Evolutionary conservation across 2,888 invertebrate genomes (phyloP).

Genomic region (Ypsolopha scabrella): DNA sequence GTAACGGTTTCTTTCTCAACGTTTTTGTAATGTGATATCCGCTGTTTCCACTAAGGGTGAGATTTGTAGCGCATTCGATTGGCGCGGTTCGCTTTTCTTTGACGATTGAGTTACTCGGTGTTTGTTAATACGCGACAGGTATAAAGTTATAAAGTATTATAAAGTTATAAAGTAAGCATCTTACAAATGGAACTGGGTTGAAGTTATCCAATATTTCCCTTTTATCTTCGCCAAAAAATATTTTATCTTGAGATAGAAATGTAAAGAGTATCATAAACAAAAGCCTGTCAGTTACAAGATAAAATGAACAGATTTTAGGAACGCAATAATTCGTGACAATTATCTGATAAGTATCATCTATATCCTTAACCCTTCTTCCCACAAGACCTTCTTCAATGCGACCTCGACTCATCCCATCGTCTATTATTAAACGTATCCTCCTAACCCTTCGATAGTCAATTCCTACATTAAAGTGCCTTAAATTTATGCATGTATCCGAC

Average conservation of each 20-base stretch:
- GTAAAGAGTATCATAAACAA: no score
- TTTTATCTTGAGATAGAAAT: no score
- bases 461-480: conserved; percentile 55
- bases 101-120: conserved; percentile 39
- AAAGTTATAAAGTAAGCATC: no score
- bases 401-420: conserved; percentile 47
- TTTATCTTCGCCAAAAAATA: no score
- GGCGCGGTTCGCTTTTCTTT: conserved; percentile 32
- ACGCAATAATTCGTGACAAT: conserved; percentile 62
- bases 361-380: conserved; percentile 59
- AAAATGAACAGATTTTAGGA: conserved; percentile 12
- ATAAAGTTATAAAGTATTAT: no score
- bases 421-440: conserved; percentile 48
- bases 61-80: conserved; percentile 51
- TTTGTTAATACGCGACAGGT: conserved; percentile 6
- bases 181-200: no score
- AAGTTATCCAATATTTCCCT: no score
- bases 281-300: no score
- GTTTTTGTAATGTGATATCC: conserved; percentile 66
- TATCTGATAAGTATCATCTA: conserved; percentile 62
- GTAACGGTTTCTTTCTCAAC: conserved; percentile 67
- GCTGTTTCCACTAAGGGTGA: conserved; percentile 61
- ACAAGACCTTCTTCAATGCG: conserved; percentile 52
- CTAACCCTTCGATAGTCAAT: conserved; percentile 42
- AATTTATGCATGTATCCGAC: conserved; percentile 63